phyloP scores from a whole-genome alignment of 2,113 vertebrate species.

The Alectura lathami region DNA sequence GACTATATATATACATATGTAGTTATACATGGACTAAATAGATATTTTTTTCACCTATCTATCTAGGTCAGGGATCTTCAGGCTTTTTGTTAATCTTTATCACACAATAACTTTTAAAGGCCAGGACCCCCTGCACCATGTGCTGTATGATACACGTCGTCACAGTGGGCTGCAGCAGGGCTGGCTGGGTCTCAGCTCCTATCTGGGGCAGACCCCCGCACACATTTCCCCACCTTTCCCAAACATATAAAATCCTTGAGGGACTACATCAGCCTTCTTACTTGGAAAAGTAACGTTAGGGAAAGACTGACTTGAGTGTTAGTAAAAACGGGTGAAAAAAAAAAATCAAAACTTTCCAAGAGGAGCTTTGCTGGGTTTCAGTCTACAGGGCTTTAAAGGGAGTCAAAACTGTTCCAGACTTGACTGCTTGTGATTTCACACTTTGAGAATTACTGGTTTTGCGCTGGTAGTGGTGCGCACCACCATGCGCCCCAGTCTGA shows the following conservation, averaged over 20 bases:
- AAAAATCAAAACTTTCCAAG: background rate
- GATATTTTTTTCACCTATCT: background rate
- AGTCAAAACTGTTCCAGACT: slow-evolving; percentile 24
- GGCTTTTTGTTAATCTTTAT: background rate
- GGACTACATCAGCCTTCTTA: background rate
- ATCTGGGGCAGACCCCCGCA: background rate
- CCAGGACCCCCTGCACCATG: background rate
- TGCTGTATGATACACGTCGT: background rate
- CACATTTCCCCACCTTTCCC: background rate
- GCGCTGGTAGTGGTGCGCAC: background rate
- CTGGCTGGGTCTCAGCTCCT: background rate
- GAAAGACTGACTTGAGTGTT: background rate
- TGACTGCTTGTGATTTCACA: slow-evolving; percentile 25
- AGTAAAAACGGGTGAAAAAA: slow-evolving; percentile 2
- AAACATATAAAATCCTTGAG: background rate
- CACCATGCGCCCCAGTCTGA: background rate
- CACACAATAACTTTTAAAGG: background rate
- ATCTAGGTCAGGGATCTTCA: background rate
- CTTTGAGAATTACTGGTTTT: slow-evolving; percentile 16
- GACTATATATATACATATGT: background rate
- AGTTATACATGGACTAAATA: background rate
- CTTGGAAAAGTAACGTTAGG: background rate
- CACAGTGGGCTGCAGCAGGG: background rate
- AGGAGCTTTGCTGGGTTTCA: background rate
- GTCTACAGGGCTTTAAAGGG: background rate